A percentile compares a stretch with the other conserved stretches of the same genome.
Evolutionary conservation across 2,113 vertebrate species (phyloP).

Genomic region (Sarotherodon lohbergeri): DNA sequence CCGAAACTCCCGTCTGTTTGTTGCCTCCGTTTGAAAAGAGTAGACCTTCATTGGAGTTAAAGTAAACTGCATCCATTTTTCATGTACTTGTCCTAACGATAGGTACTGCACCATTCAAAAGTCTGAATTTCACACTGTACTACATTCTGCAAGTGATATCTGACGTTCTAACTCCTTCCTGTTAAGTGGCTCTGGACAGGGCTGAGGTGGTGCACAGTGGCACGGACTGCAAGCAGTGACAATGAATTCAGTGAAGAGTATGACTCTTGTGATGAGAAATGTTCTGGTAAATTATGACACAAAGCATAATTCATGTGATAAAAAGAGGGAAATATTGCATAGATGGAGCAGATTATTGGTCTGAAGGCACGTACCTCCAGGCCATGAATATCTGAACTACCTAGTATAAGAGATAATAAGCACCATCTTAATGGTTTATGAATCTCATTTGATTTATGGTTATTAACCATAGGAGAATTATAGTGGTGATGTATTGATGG

Average conservation of each 20-base stretch:
- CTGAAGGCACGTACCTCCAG: constrained; percentile 42
- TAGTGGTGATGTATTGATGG: constrained; percentile 46
- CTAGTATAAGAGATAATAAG: constrained; percentile 66
- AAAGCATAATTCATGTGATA: constrained; percentile 66
- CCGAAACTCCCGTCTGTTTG: constrained; percentile 36
- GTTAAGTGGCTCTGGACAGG: not conserved
- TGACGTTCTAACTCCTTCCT: constrained; percentile 41
- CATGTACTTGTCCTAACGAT: constrained; percentile 47
- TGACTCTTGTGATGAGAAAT: constrained; percentile 52
- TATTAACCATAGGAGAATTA: constrained; percentile 63
- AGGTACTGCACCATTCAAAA: not conserved
- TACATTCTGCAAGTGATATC: not conserved
- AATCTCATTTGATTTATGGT: constrained; percentile 69
- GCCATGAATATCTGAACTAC: constrained; percentile 67
- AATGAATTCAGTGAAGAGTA: constrained; percentile 25
- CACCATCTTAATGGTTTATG: constrained; percentile 71
- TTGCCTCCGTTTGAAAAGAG: constrained; percentile 44
- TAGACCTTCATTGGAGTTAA: constrained; percentile 42
- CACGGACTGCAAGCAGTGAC: constrained; percentile 14
- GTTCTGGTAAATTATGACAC: constrained; percentile 61
- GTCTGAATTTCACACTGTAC: not conserved
- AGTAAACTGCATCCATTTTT: constrained; percentile 58
- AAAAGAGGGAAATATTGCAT: constrained; percentile 60
- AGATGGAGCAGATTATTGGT: constrained; percentile 63
- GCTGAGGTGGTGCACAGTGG: not conserved